These are phyloP conservation scores for Oxygymnocypris stewartii DNA, from an alignment of 2,113 vertebrate genomes.

Conservation along the genomic window DNA sequence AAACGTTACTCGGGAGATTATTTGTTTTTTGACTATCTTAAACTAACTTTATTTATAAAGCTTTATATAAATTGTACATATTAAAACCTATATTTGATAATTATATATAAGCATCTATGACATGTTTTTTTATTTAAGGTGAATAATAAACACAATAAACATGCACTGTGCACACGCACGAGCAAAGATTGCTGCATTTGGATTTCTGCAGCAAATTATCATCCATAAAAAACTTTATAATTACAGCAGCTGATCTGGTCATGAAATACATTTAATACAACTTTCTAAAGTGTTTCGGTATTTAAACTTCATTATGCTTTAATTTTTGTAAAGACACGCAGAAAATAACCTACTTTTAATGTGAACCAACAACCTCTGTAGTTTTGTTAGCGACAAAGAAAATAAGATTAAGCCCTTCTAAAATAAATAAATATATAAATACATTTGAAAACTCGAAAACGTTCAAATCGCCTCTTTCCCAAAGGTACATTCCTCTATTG, in stretches of 20 bases:
- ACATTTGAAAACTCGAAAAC: background rate
- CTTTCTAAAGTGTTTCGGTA: no score
- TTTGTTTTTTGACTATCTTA: background rate
- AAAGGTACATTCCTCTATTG: background rate
- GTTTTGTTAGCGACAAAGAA: background rate
- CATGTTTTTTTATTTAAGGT: background rate
- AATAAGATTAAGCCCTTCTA: background rate
- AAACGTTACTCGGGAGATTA: background rate
- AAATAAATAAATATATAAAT: no score
- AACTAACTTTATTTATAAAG: background rate
- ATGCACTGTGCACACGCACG: background rate
- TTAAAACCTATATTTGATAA: background rate
- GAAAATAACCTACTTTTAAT: background rate
- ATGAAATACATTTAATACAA: background rate
- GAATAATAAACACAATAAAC: background rate
- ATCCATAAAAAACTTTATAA: background rate
- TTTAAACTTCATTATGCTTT: background rate
- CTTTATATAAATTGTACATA: background rate
- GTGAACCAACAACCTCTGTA: background rate
- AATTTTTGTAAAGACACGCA: background rate
- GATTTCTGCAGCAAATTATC: background rate
- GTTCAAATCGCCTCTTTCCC: background rate
- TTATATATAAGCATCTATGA: background rate
- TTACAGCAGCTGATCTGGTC: background rate
- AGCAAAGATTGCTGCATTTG: background rate